Evolutionary conservation across 2,888 invertebrate species (phyloP).

Genomic region (Didymodactylos carnosus): DNA sequence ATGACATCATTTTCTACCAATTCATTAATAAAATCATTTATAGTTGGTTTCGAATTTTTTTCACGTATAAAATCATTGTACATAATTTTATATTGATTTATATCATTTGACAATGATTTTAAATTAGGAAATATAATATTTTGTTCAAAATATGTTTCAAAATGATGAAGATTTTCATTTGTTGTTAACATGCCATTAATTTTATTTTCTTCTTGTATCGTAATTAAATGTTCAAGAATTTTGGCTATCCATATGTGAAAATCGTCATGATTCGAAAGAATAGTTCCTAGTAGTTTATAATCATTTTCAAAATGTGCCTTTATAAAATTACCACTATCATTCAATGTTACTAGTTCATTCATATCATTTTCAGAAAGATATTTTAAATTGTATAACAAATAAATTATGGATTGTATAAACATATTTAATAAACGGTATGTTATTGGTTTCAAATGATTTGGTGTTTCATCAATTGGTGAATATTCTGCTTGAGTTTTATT

Average conservation of each 20-base stretch:
- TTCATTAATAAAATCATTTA: not conserved
- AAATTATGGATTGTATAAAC: not conserved
- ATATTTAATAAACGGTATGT: not conserved
- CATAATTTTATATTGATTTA: not conserved
- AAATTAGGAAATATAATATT: not conserved
- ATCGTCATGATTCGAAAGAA: not conserved
- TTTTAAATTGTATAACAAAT: too few relatives aligned
- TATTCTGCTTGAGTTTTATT: not conserved
- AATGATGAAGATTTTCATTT: not conserved
- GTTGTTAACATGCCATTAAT: not conserved
- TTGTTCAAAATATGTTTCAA: not conserved
- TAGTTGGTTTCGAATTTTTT: not conserved
- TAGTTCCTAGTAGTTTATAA: not conserved
- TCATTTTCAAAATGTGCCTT: not conserved
- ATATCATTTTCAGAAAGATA: too few relatives aligned
- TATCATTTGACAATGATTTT: not conserved
- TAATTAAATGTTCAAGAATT: not conserved
- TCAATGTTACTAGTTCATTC: not conserved
- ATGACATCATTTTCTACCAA: not conserved
- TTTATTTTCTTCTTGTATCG: not conserved
- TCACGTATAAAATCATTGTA: not conserved
- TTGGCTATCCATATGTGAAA: not conserved
- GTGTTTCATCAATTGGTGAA: not conserved
- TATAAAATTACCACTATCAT: not conserved
- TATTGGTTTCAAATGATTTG: not conserved